Conservation (phyloP, 2,797 vertebrate species). For the Anguilla obscura region DNA sequence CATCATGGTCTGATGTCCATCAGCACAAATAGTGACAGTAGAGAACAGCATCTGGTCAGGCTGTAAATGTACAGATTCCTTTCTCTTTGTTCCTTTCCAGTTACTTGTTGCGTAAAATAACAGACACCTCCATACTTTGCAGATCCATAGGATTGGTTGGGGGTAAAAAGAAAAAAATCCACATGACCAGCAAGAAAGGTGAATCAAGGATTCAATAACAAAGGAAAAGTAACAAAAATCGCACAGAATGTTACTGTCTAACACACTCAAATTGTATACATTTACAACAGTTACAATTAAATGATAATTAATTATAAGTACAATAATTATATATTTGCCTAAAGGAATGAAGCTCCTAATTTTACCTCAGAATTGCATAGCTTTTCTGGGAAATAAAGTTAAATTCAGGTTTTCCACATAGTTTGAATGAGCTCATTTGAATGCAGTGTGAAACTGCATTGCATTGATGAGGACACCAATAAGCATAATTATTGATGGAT, state of each 20-base stretch:
- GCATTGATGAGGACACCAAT: neutral
- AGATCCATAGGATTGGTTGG: neutral
- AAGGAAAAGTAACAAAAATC: neutral
- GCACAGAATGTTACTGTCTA: neutral
- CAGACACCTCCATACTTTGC: neutral
- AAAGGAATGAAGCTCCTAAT: neutral
- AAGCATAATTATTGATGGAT: neutral
- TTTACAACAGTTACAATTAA: neutral
- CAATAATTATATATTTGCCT: no score
- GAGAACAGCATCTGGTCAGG: neutral
- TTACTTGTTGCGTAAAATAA: neutral
- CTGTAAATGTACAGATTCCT: neutral
- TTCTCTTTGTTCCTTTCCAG: neutral
- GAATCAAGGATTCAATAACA: neutral
- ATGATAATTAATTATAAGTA: neutral
- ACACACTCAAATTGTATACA: neutral
- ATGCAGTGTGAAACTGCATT: neutral
- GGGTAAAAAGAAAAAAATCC: neutral
- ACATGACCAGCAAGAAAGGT: neutral
- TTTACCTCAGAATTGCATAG: neutral
- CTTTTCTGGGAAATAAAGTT: neutral
- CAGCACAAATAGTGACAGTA: neutral
- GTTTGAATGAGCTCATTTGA: neutral
- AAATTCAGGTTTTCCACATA: neutral
- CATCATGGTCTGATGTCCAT: neutral